Base-by-base conservation (phyloP, 2,888 invertebrate species). In the Drosophila kambysellisi region DNA sequence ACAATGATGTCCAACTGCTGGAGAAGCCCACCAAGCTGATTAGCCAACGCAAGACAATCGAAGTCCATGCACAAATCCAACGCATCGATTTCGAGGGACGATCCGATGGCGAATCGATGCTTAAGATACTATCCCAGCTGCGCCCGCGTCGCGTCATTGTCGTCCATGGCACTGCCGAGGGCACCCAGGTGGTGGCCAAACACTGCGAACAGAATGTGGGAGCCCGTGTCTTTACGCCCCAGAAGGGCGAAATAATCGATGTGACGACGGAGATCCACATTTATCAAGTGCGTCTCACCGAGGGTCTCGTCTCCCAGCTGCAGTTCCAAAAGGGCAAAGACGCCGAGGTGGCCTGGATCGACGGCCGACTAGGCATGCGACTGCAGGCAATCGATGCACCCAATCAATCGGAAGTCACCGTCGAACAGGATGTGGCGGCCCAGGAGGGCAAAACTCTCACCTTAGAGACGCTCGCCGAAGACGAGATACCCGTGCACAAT, bases 231-330 rank as follows among this genome's bases (percentile, higher is more conserved):
- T 99, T 98, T 92, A 95, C 96, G 3, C 99, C 99, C 0, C 94
- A 93, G 12, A 95, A 95, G 64, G 97, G 97, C 0, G 99, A 99
- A 79, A 91, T 92, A 11, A 95, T 99, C 5, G 99, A 99, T 92
- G 99, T 98, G 0, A 99, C 99, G 0, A 98, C 98, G 0, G 99
- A 99, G 93, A 98, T 98, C 0, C 98, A 99, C 90, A 99, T 99
- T 85, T 99, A 98, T 93, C 99, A 99, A 95, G 98, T 99, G 74
- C 96, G 97, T 62, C 94, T 99, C 51, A 98, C 98, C 3, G 99
- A 99, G 93, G 96, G 97, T 6, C 94, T 99, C 71, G 97, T 99
- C 78, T 97, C 97, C 1, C 96, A 97, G 11, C 93, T 99, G 67
- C 95, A 96, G 76, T 98, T 99, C 94, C 96, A 97, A 74, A 96